Conservation (phyloP, 2,888 invertebrate genomes). For the Aleiodes leptofemur region DNA sequence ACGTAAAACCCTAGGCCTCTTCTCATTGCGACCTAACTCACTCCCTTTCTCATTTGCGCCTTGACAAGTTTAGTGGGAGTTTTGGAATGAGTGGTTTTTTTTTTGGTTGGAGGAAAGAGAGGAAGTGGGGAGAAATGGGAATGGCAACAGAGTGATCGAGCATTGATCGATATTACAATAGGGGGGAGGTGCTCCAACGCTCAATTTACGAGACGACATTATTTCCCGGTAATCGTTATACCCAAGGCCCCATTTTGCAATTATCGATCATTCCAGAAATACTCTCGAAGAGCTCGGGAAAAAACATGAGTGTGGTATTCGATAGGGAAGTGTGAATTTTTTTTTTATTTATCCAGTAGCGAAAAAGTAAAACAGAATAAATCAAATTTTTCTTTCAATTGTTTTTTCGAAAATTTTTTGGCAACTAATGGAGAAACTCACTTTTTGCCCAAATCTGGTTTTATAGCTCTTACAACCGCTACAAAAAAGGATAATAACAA, state of each 20-base stretch:
- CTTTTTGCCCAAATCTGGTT: too few relatives aligned
- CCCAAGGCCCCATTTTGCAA: slow-evolving; percentile 26
- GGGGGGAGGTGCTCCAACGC: slow-evolving; percentile 10
- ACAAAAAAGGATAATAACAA: too few relatives aligned
- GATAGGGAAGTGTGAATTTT: background rate
- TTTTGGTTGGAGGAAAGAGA: background rate
- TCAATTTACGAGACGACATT: slow-evolving; percentile 43
- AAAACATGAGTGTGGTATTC: too few relatives aligned
- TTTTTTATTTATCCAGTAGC: too few relatives aligned
- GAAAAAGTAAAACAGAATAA: too few relatives aligned
- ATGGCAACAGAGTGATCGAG: slow-evolving; percentile 7
- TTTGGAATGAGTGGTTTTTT: background rate
- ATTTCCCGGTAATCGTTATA: slow-evolving; percentile 41
- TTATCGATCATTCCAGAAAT: slow-evolving; percentile 20
- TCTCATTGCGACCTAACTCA: background rate
- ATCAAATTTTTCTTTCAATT: too few relatives aligned
- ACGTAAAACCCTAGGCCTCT: background rate
- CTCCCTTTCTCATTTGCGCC: background rate
- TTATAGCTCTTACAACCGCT: too few relatives aligned
- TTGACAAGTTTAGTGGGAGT: too few relatives aligned
- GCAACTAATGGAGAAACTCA: too few relatives aligned
- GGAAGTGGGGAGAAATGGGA: too few relatives aligned
- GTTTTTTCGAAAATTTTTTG: too few relatives aligned
- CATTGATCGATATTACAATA: slow-evolving; percentile 40
- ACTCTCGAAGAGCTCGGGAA: too few relatives aligned